A percentile compares a stretch with the other conserved stretches of the same genome.
Conservation (phyloP, 2,888 invertebrate genomes). For the Drosophila putrida region DNA sequence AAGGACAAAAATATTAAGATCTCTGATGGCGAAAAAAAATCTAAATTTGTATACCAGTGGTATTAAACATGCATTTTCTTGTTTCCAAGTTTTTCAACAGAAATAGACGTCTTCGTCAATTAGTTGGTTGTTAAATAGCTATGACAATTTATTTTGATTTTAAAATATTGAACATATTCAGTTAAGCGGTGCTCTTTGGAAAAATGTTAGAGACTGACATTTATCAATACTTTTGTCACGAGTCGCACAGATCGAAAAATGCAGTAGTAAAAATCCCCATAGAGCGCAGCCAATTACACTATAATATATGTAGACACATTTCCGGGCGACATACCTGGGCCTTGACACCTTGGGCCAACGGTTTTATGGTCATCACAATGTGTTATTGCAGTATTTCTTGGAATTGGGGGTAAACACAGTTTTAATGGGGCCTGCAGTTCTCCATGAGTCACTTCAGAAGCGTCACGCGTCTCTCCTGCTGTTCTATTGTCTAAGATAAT, state of each 20-base stretch:
- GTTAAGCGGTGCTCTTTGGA: too few relatives aligned
- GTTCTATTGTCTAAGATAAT: constrained; percentile 27
- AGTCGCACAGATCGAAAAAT: neutral
- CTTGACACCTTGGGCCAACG: constrained; percentile 12
- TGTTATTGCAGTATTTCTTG: constrained; percentile 26
- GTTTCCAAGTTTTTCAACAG: too few relatives aligned
- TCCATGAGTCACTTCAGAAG: constrained; percentile 36
- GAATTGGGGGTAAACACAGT: constrained; percentile 35
- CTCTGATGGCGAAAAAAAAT: too few relatives aligned
- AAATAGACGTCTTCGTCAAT: too few relatives aligned
- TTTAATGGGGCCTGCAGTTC: constrained; percentile 26
- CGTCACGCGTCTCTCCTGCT: constrained; percentile 9
- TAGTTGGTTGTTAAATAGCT: too few relatives aligned
- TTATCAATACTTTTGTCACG: too few relatives aligned
- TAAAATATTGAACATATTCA: too few relatives aligned
- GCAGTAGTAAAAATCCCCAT: neutral
- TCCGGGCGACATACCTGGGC: constrained; percentile 42
- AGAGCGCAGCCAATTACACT: neutral
- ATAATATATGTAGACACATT: constrained; percentile 4
- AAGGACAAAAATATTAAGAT: too few relatives aligned
- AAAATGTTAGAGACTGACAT: too few relatives aligned
- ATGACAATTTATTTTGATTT: too few relatives aligned
- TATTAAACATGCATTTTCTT: too few relatives aligned
- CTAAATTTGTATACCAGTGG: too few relatives aligned
- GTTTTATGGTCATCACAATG: constrained; percentile 6